These are phyloP conservation scores for Stenichneumon culpator DNA, from an alignment of 2,888 invertebrate genomes.

Conservation along the genomic window DNA sequence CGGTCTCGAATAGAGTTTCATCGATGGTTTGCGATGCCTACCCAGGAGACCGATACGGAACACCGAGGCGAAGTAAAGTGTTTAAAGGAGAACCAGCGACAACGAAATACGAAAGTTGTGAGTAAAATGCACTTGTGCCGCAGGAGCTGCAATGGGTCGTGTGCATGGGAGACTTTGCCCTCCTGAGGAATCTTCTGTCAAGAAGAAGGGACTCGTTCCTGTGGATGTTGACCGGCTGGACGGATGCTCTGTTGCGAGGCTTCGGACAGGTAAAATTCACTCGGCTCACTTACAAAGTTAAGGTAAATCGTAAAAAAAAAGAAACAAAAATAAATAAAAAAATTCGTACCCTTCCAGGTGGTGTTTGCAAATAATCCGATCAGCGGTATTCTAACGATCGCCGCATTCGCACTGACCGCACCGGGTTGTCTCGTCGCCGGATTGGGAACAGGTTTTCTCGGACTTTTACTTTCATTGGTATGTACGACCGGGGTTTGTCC, in stretches of 20 bases:
- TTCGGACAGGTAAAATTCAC: slow-evolving; percentile 80
- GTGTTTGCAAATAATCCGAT: slow-evolving; percentile 85
- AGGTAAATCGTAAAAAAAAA: background rate
- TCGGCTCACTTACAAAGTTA: background rate
- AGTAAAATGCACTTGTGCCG: slow-evolving; percentile 36
- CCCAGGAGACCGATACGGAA: slow-evolving; percentile 38
- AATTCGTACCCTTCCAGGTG: slow-evolving; percentile 76
- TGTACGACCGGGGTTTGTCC: slow-evolving; percentile 54
- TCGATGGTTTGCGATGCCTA: slow-evolving; percentile 51
- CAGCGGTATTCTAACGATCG: slow-evolving; percentile 83
- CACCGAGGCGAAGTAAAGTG: slow-evolving; percentile 31
- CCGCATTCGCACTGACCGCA: slow-evolving; percentile 80
- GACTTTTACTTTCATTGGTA: slow-evolving; percentile 81
- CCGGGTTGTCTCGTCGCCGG: slow-evolving; percentile 78
- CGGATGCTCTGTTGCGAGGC: slow-evolving; percentile 83
- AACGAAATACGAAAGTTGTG: background rate
- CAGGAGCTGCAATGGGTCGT: slow-evolving; percentile 75
- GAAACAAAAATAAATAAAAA: background rate
- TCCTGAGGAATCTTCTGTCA: slow-evolving; percentile 75
- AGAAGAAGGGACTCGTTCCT: slow-evolving; percentile 70
- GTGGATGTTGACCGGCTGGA: slow-evolving; percentile 79
- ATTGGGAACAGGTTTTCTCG: slow-evolving; percentile 78
- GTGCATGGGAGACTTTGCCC: slow-evolving; percentile 80
- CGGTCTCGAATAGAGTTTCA: slow-evolving; percentile 12
- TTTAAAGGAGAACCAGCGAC: background rate